phyloP scores from a whole-genome alignment of 1,140 invertebrate species.

The Papilio helenus region DNA sequence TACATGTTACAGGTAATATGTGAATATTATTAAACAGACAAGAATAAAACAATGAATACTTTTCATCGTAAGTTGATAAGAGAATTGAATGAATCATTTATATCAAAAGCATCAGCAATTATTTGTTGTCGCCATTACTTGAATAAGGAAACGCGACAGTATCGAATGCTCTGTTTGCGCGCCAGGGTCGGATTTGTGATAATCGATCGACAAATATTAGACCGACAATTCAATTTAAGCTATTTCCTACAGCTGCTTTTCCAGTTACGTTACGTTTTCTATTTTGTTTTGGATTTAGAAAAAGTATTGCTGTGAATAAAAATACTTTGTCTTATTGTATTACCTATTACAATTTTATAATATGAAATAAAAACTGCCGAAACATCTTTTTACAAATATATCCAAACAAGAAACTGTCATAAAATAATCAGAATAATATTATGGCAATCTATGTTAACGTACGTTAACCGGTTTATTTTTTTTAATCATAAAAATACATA shows the following conservation, averaged over 20 bases:
- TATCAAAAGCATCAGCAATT: slow-evolving; percentile 34
- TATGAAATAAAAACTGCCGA: too few relatives aligned
- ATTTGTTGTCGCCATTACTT: slow-evolving; percentile 40
- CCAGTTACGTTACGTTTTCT: not conserved
- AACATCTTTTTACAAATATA: too few relatives aligned
- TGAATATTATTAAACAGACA: not conserved
- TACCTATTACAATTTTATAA: too few relatives aligned
- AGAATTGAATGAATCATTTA: slow-evolving; percentile 31
- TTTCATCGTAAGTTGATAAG: slow-evolving; percentile 10
- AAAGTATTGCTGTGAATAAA: not conserved
- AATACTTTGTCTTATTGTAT: too few relatives aligned
- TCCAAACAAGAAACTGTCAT: too few relatives aligned
- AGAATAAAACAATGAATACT: not conserved
- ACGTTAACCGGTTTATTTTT: too few relatives aligned
- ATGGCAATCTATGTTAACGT: too few relatives aligned
- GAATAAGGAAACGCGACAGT: slow-evolving; percentile 34
- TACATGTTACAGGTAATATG: too few relatives aligned
- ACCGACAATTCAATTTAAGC: slow-evolving; percentile 36
- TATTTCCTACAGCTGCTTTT: slow-evolving; percentile 17
- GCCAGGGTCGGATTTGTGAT: slow-evolving; percentile 39
- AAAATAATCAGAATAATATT: too few relatives aligned
- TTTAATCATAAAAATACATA: too few relatives aligned
- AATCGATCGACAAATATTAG: slow-evolving; percentile 46
- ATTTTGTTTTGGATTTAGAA: not conserved
- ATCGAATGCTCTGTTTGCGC: slow-evolving; percentile 41